Base-by-base conservation (phyloP, 2,888 invertebrate species). In the Asteroscopus sphinx region DNA sequence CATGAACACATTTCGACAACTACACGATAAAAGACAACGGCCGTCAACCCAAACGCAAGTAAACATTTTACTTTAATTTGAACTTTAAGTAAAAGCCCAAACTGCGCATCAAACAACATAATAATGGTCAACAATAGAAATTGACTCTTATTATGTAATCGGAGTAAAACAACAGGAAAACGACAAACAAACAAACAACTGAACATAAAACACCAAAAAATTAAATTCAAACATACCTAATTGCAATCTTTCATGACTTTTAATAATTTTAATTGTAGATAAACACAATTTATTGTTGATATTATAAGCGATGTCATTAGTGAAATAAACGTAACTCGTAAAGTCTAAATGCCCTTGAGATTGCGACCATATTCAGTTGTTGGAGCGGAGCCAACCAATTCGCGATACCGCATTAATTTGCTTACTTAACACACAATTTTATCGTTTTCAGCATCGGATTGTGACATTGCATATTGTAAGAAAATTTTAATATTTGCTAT, bases 331-430 rank as follows among this genome's bases (percentile, higher is more conserved):
- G 78, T 79, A 76, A 73, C 73, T 81, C 75, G 73, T 85, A 79
- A 35, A 82, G 73, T 79, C 64, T 53, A 77, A 82, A 76, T 86
- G 88, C 84, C 90, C 90, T 92, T 91, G 90, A 90, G 81, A 83
- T 79, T 72, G 81, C 76, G 72, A 81, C 79, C 80, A 82, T 84
- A 84, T 83, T 84, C 72, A 77, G 62, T 68, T 67, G 74, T 79
- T 90, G 91, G 92, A 87, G 61, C 73, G 70, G 36, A 80, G 90
- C 91, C 91, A 92, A 88, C 63, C 69, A 76, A 85, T 86, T 88
- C 81, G 78, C 82, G 70, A 84, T 81, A 78, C 76, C 76, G 78
- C 82, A 83, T 85, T 87, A 82, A 86, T 88, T 89, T 83, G 80
- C 77, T 77, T 77, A 77, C 68, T 76, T 75, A 76, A 76, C 73